Percentiles rank a stretch among this genome's conserved stretches.
Evolutionary conservation across 2,113 vertebrate species (phyloP).

Genomic region (Dicaeum eximium): DNA sequence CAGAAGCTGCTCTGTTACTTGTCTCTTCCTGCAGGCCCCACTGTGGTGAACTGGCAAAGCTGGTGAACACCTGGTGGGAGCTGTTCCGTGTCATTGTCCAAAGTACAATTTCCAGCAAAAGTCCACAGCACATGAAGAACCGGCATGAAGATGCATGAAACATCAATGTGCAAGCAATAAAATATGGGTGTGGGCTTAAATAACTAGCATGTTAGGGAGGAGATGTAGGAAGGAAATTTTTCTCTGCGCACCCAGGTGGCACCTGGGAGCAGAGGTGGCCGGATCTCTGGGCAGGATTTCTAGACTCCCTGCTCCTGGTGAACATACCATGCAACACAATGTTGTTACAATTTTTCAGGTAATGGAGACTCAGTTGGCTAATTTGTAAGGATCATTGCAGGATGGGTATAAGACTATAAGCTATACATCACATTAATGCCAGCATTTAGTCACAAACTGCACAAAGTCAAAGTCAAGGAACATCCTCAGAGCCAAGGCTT

Average conservation of each 20-base stretch:
- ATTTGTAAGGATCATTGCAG: background rate
- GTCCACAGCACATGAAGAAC: background rate
- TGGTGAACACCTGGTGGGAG: background rate
- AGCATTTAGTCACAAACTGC: background rate
- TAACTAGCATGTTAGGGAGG: rapidly evolving
- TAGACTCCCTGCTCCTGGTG: background rate
- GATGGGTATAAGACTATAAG: background rate
- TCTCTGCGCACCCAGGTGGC: no score
- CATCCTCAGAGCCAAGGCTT: background rate
- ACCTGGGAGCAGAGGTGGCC: background rate
- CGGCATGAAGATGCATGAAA: background rate
- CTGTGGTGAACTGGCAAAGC: background rate
- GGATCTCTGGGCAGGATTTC: background rate
- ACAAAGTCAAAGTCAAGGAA: background rate
- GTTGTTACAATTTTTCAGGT: background rate
- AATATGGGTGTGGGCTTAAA: background rate
- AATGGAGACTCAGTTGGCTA: background rate
- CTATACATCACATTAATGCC: rapidly evolving
- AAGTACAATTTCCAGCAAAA: background rate
- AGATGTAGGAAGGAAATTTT: background rate
- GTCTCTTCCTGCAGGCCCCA: background rate
- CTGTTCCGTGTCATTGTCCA: background rate
- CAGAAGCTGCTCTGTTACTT: background rate
- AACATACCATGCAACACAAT: rapidly evolving
- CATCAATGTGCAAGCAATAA: background rate